A percentile compares a stretch with the other conserved stretches of the same genome.
Conservation (phyloP, 2,797 vertebrate genomes). For the Sebastes goodei region DNA sequence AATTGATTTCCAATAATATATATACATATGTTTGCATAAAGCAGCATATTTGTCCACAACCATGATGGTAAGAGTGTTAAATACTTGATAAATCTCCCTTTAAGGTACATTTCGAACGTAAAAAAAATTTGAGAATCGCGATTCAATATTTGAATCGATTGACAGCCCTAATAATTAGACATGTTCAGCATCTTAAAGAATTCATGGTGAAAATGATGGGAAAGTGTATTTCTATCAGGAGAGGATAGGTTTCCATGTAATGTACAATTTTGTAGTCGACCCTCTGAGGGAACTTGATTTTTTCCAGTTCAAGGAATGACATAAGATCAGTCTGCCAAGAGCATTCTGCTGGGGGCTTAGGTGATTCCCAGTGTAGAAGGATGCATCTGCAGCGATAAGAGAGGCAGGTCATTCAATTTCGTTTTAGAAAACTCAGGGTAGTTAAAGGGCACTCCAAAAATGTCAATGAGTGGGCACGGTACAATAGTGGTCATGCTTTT, state of each 20-base stretch:
- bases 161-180: not conserved
- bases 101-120: no score
- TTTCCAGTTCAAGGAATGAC: not conserved
- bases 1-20: no score
- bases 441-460: not conserved
- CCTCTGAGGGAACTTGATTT: not conserved
- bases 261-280: not conserved
- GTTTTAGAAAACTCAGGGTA: not conserved
- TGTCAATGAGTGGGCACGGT: not conserved
- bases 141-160: no score
- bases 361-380: not conserved
- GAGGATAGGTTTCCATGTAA: no score
- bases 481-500: not conserved
- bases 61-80: no score
- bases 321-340: not conserved
- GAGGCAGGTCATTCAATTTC: not conserved
- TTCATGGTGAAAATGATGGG: not conserved
- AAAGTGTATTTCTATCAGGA: not conserved
- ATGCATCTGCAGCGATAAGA: not conserved
- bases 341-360: not conserved
- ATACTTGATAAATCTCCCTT: no score
- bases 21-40: no score
- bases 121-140: no score
- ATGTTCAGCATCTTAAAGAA: not conserved
- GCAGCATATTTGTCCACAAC: no score